Evolutionary conservation across 2,888 invertebrate genomes (phyloP).

Genomic region (Pyrrhia umbra): DNA sequence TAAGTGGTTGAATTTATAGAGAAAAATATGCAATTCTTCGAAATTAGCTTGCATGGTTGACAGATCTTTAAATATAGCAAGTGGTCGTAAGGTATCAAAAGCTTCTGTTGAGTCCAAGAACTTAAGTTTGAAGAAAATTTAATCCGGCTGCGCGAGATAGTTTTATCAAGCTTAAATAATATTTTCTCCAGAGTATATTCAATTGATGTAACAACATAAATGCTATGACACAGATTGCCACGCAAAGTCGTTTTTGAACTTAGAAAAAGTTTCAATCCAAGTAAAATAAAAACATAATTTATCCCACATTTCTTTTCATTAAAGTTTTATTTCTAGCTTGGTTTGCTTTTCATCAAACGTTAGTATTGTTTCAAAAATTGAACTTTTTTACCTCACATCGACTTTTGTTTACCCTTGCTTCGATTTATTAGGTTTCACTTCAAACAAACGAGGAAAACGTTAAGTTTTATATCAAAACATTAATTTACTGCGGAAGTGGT

Average conservation of each 20-base stretch:
- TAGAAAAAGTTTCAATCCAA: neutral
- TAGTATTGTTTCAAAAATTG: conserved; percentile 13
- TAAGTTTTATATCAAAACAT: conserved; percentile 9
- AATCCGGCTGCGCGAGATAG: too few relatives aligned
- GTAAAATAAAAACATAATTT: conserved; percentile 10
- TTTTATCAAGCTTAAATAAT: neutral
- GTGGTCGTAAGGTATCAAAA: conserved; percentile 14
- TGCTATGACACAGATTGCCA: neutral
- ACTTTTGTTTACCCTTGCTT: neutral
- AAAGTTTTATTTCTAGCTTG: conserved; percentile 4
- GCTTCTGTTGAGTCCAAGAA: conserved; percentile 23
- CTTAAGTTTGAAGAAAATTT: neutral
- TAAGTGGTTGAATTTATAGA: conserved; percentile 42
- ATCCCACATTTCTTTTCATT: neutral
- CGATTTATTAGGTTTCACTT: conserved; percentile 30
- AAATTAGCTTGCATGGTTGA: conserved; percentile 3
- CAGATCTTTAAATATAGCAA: conserved; percentile 6
- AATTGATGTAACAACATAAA: neutral
- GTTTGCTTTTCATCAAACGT: conserved; percentile 4
- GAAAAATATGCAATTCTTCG: conserved; percentile 3
- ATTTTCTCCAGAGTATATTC: too few relatives aligned
- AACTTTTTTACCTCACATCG: conserved; percentile 14
- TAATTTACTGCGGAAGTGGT: conserved; percentile 4
- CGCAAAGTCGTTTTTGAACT: neutral
- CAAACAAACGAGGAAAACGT: conserved; percentile 10